phyloP scores from a whole-genome alignment of 1,140 invertebrate genomes.

The Magallana gigas region DNA sequence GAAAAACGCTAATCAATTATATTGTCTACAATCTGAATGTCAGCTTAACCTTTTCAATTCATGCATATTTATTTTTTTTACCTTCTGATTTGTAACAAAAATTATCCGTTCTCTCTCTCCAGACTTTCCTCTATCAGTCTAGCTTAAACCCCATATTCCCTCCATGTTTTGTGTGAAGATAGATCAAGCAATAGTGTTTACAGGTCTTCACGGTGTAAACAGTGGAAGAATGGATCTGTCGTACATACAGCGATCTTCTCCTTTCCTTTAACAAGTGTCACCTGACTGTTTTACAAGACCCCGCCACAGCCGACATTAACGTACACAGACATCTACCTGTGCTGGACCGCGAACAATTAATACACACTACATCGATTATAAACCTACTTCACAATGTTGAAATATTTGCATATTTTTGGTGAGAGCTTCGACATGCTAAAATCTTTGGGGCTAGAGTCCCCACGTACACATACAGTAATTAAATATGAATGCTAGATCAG shows the following conservation, averaged over 20 bases:
- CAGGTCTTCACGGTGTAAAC: neutral
- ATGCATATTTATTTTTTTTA: neutral
- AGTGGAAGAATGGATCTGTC: conserved; percentile 16
- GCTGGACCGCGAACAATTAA: conserved; percentile 16
- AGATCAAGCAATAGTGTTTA: neutral
- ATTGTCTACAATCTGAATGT: neutral
- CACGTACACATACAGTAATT: neutral
- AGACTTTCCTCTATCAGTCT: neutral
- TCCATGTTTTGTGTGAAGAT: neutral
- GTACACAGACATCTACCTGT: neutral
- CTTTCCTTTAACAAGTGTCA: conserved; percentile 21
- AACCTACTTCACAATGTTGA: conserved; percentile 17
- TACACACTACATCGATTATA: conserved; percentile 27
- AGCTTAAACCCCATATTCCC: neutral
- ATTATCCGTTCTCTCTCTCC: no score
- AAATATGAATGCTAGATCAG: neutral
- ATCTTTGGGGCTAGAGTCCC: neutral
- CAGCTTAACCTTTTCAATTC: neutral
- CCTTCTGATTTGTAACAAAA: neutral
- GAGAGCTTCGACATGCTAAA: neutral
- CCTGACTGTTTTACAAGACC: conserved; percentile 23
- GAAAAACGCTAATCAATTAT: no score
- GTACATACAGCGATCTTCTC: neutral
- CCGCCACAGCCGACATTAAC: neutral
- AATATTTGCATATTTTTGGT: conserved; percentile 25